Conservation (phyloP, 2,888 invertebrate species). For the Dorcus parallelipipedus region DNA sequence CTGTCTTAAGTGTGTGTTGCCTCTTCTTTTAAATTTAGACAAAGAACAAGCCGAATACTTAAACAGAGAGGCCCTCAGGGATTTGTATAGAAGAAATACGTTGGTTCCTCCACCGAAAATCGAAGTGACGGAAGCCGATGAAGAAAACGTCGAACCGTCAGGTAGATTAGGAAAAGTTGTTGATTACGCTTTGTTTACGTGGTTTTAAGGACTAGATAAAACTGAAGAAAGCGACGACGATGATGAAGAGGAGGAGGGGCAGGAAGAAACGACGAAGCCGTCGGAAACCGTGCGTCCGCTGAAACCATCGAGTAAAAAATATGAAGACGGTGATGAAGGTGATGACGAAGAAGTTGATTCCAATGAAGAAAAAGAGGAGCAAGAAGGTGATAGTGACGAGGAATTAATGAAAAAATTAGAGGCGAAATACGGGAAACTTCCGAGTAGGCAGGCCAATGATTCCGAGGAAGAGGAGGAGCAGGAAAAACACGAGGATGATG, state of each 20-base stretch:
- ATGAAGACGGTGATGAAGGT: conserved; percentile 7
- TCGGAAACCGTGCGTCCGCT: too few relatives aligned
- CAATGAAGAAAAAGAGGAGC: conserved; percentile 25
- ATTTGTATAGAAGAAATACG: conserved; percentile 50
- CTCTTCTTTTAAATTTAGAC: conserved; percentile 23
- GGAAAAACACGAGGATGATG: conserved; percentile 50
- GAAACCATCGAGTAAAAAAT: conserved; percentile 1
- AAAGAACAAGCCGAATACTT: conserved; percentile 15
- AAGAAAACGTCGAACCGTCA: conserved; percentile 38
- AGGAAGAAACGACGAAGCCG: too few relatives aligned
- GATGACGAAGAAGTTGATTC: conserved; percentile 18
- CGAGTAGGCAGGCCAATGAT: conserved; percentile 11
- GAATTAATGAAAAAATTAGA: conserved; percentile 39
- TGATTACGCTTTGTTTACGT: neutral
- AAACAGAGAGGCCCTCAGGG: conserved; percentile 35
- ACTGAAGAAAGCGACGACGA: conserved; percentile 43
- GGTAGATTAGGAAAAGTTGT: conserved; percentile 27
- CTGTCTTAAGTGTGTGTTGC: conserved; percentile 21
- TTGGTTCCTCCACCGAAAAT: conserved; percentile 47
- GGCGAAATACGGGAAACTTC: conserved; percentile 34
- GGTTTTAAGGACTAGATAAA: conserved; percentile 34
- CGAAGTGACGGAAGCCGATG: conserved; percentile 42
- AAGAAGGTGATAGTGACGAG: conserved; percentile 31
- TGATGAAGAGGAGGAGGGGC: neutral
- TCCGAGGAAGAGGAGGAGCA: conserved; percentile 35